Evolutionary conservation across 2,888 invertebrate species (phyloP), one percentile per base, ranked within the genome.

Genomic region (Apoda limacodes): DNA sequence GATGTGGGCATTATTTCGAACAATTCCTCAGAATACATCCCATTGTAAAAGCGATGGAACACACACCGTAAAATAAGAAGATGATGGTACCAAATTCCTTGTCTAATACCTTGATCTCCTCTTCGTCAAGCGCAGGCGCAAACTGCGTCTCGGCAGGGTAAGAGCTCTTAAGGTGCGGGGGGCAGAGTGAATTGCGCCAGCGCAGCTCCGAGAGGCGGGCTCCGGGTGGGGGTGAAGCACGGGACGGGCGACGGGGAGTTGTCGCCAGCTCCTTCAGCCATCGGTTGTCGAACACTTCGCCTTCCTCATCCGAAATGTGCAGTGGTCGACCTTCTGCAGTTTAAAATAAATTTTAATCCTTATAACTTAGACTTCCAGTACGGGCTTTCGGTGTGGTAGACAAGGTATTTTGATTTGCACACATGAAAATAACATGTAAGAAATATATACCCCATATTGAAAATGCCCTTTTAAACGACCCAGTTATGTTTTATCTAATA

Each of bases 281-380:
- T 28, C 89, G 89, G 55, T 90, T 90, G 61, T 92, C 91, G 55
- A 93, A 93, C 24, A 90, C 78, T 57, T 93, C 93, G 24, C 89
- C 91, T 45, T 92, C 92, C 56, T 94, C 94, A 51, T 94, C 94
- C 25, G 92, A 93, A 86, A 90, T 89, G 48, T 85, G 83, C 13
- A 89, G 69, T 42, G 83, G 83, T 25, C 78, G 75, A 0, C 58
- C 60, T 29, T 68, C 70, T 72, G 46, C 9, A 25, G 17, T 17
- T 7, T n/a, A n/a, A n/a, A n/a, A n/a, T n/a, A n/a, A n/a, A n/a
- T n/a, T n/a, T n/a, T n/a, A n/a, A n/a, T n/a, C n/a, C n/a, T n/a
- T n/a, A n/a, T n/a, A n/a, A n/a, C n/a, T n/a, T n/a, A n/a, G n/a
- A n/a, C n/a, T n/a, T n/a, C n/a, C n/a, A n/a, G n/a, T n/a, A n/a